A percentile compares a stretch with the other conserved stretches of the same genome.
Conservation (phyloP, 2,113 vertebrate genomes). For the Andinoacara biseriatus region DNA sequence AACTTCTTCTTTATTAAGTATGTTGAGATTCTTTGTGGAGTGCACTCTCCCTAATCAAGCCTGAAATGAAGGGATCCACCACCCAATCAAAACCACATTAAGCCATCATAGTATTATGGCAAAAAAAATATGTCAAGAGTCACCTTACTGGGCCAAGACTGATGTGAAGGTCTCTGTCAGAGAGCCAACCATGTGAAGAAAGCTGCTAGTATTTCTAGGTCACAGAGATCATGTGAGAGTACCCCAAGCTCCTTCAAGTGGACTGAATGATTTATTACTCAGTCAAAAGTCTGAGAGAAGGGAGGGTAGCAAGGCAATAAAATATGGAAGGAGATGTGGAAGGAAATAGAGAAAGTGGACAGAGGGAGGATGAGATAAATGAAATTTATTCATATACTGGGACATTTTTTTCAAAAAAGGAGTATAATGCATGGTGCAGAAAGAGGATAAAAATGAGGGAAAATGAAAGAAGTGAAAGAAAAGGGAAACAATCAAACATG, state of each 20-base stretch:
- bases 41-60: neutral
- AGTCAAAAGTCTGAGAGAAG: slow-evolving; percentile 42
- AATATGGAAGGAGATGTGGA: slow-evolving; percentile 22
- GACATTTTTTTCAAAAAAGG: neutral
- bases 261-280: slow-evolving; percentile 71
- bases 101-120: neutral
- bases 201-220: slow-evolving; percentile 60
- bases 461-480: neutral
- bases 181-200: slow-evolving; percentile 60
- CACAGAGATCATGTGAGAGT: slow-evolving; percentile 51
- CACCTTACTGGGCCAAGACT: slow-evolving; percentile 42
- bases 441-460: neutral
- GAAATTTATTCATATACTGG: slow-evolving; percentile 5
- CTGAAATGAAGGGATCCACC: neutral
- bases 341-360: slow-evolving; percentile 15
- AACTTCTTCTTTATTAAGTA: neutral
- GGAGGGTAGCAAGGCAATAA: slow-evolving; percentile 12
- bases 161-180: slow-evolving; percentile 58
- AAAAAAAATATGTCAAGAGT: slow-evolving; percentile 1
- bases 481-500: neutral
- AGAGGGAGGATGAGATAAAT: slow-evolving; percentile 24
- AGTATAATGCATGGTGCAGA: neutral
- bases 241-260: slow-evolving; percentile 46
- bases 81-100: neutral
- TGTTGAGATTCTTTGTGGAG: neutral